Base-by-base conservation (phyloP, 1,140 invertebrate genomes). In the Nasonia giraulti region DNA sequence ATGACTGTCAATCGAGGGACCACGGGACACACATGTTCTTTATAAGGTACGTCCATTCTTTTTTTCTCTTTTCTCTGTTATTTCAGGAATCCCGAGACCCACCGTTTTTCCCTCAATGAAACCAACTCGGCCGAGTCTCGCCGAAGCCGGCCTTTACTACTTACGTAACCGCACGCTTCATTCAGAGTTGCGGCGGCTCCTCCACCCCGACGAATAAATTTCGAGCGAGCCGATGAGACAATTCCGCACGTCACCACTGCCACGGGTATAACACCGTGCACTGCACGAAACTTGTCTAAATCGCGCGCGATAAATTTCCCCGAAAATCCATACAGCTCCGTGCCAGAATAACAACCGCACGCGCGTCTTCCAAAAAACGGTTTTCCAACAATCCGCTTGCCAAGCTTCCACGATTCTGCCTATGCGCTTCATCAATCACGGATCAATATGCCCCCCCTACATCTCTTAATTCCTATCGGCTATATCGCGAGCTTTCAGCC, bases 1-100 rank as follows among this genome's bases (percentile, higher is more conserved):
- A 92, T 92, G 91, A 92, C 90, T 91, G 90, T 91, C 91, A 88
- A 91, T 90, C 90, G 89, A 92, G 91, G 91, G 91, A 91, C 88
- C 89, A 92, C 91, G 90, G 91, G 91, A 91, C 89, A 92, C 91
- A 91, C 91, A 92, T 92, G 91, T 91, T 91, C 91, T 87, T 92
- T 92, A 92, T 92, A 92, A 92, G 91, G 91, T 92, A 84, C 6
- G 33, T 40, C 1, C 62, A 68, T 80, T 17, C 17, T 6, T 81
- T 69, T n/a, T 47, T 40, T 23, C 5, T 2, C 27, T 80, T 20
- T n/a, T 27, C 31, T 27, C 47, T 27, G 3, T 23, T 3, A 20
- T 47, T 47, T 47, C 11, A 77, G 17, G 3, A 76, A 14, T 11
- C 7, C 6, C 11, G 23, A 44, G 5, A 40, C 1, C 27, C 27